Conservation (phyloP, 2,113 vertebrate genomes). For the Cynopterus brachyotis region DNA sequence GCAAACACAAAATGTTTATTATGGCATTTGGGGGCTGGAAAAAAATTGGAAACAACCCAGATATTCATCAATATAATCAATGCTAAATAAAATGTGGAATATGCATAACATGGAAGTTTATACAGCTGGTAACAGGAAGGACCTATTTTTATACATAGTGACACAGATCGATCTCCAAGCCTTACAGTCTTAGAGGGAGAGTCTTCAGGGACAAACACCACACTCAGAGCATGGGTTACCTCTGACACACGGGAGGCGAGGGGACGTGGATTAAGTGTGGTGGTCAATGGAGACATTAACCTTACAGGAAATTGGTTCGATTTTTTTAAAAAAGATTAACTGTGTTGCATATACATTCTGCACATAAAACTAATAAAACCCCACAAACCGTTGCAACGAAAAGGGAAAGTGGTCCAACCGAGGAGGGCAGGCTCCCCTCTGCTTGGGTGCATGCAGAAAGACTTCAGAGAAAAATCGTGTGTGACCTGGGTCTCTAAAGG, state of each 20-base stretch:
- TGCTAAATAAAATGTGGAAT: background rate
- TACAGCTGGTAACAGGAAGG: background rate
- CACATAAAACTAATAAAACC: background rate
- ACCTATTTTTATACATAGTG: background rate
- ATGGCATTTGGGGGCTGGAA: background rate
- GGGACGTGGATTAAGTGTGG: background rate
- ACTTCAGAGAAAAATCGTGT: background rate
- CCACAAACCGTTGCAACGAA: background rate
- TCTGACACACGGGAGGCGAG: background rate
- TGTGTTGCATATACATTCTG: background rate
- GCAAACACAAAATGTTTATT: background rate
- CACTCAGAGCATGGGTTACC: background rate
- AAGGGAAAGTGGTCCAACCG: background rate
- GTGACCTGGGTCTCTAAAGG: background rate
- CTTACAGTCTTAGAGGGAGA: background rate
- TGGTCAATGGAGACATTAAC: background rate
- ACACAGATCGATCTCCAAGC: background rate
- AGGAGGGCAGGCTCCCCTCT: background rate
- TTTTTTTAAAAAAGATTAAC: background rate
- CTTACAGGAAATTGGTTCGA: background rate
- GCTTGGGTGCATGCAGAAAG: background rate
- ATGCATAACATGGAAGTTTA: background rate
- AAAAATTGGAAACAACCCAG: background rate
- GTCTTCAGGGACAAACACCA: background rate
- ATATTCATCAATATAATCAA: background rate